Conservation (phyloP, 2,113 vertebrate genomes). For the Numenius arquata region DNA sequence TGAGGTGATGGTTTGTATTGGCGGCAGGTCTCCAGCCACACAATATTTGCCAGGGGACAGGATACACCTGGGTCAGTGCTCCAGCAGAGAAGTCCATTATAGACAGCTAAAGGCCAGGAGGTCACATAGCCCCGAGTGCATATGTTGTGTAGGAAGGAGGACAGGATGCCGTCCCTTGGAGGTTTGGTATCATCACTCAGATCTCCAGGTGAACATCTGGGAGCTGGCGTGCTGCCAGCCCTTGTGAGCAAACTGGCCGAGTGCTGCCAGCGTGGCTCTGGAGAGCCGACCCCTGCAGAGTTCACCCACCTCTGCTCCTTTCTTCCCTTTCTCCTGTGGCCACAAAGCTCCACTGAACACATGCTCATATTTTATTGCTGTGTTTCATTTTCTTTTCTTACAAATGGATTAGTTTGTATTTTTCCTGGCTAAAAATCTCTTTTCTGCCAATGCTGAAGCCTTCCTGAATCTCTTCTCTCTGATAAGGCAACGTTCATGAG, state of each 20-base stretch:
- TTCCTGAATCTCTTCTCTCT: neutral
- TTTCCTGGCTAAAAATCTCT: neutral
- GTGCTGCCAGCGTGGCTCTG: fast-evolving
- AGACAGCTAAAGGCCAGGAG: neutral
- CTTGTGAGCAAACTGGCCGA: neutral
- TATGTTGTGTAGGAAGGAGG: neutral
- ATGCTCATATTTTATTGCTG: neutral
- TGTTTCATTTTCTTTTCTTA: neutral
- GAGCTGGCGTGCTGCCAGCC: neutral
- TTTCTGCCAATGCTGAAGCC: neutral
- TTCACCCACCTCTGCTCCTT: neutral
- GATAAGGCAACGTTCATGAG: neutral
- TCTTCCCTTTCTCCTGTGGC: fast-evolving
- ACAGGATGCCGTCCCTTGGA: neutral
- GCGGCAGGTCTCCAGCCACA: neutral
- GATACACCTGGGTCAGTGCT: neutral
- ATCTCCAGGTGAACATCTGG: neutral
- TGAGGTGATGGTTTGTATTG: neutral
- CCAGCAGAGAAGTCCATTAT: neutral
- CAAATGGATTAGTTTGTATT: neutral
- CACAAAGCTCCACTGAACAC: neutral
- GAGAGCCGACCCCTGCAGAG: neutral
- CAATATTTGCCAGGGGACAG: neutral
- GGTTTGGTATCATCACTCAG: neutral
- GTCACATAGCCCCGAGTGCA: neutral